Evolutionary conservation across 2,113 vertebrate species (phyloP), one percentile per base, ranked within the genome.

Genomic region (Orientallactaga bullata): DNA sequence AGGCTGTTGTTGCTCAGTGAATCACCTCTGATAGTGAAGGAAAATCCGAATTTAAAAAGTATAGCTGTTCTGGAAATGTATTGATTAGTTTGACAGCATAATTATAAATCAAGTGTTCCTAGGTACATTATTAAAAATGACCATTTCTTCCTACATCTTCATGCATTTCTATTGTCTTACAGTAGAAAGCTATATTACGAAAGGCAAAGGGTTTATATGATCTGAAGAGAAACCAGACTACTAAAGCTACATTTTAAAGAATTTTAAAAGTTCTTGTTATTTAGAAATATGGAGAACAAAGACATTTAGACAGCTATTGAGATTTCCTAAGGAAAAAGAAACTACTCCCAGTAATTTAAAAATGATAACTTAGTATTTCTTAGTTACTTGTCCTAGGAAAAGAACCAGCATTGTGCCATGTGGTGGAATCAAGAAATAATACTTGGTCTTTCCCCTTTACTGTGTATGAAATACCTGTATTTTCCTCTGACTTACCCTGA

Each of bases 401-500:
- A 80, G 32, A 82, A 20, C 17, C 1, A 23, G 37, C 93, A 90
- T 20, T 92, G 28, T 61, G 4, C 51, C 89, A 15, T 76, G 87
- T 55, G n/a, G 63, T 76, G 9, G 68, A 91, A 76, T 58, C 15
- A 61, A 79, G 83, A 80, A 92, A 82, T 65, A 35, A 39, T 37
- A 89, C 73, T 85, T 94, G 32, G 13, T 16, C 32, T 83, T 66
- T 63, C 17, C 21, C 24, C 4, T 60, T 90, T 81, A n/a, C 72
- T 51, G 7, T 12, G 61, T 35, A 86, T 8, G 10, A 73, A 35
- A 47, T 21, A 89, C 32, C 42, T 80, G 78, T 35, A 8, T 71
- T 87, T 37, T 65, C 74, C 77, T 84, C 86, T 89, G 80, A 96
- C 97, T 98, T 98, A 99, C 99, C 99, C 99, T 99, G 98, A 99